A percentile compares a stretch with the other conserved stretches of the same genome.
phyloP scores from a whole-genome alignment of 2,888 invertebrate species.

The Meiosimyza platycephala region DNA sequence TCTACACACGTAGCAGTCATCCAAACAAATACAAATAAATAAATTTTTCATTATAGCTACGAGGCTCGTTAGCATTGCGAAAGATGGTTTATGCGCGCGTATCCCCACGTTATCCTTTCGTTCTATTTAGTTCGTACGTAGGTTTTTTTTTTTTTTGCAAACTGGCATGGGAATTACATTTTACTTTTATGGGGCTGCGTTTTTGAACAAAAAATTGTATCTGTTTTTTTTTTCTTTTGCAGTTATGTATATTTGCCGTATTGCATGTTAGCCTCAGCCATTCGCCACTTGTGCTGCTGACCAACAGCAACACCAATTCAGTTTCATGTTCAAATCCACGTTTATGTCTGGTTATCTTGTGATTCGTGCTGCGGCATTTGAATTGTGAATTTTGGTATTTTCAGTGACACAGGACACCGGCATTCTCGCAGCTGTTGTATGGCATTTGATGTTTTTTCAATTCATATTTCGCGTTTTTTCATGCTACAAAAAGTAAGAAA shows the following conservation, averaged over 20 bases:
- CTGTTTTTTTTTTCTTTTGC: conserved; percentile 18
- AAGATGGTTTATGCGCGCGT: conserved; percentile 11
- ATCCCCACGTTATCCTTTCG: not conserved
- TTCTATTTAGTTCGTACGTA: not conserved
- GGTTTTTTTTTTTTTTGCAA: not conserved
- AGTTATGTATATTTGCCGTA: not conserved
- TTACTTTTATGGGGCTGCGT: conserved; percentile 9
- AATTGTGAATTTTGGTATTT: conserved; percentile 42
- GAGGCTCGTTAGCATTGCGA: conserved; percentile 33
- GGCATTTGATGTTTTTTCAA: not conserved
- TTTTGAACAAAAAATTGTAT: conserved; percentile 23
- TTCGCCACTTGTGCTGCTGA: conserved; percentile 20
- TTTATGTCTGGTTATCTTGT: conserved; percentile 44
- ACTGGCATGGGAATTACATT: not conserved
- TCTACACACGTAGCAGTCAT: not conserved
- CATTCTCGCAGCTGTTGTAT: no score
- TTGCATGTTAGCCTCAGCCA: not conserved
- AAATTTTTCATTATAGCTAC: conserved; percentile 43
- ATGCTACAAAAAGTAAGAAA: not conserved
- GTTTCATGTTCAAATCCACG: conserved; percentile 20
- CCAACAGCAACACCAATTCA: conserved; percentile 15
- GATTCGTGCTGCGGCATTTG: conserved; percentile 58
- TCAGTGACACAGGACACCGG: not conserved
- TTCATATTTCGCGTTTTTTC: conserved; percentile 4
- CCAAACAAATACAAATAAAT: conserved; percentile 28